These are phyloP conservation scores for Leptothorax acervorum DNA, from an alignment of 2,888 invertebrate genomes.

Conservation along the genomic window DNA sequence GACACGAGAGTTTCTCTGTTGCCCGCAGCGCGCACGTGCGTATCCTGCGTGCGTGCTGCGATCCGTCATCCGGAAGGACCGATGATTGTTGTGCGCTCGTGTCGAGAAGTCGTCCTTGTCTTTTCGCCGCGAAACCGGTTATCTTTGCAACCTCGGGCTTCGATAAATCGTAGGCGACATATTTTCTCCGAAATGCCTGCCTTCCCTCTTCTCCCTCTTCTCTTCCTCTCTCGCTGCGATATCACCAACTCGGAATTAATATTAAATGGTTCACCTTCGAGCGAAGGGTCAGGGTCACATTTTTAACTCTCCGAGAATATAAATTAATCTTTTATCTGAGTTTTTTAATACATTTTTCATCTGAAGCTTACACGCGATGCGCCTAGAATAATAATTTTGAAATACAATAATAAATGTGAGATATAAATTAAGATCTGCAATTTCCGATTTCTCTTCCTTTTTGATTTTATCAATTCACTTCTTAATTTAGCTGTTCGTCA, in stretches of 20 bases:
- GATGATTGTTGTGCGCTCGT: constrained; percentile 36
- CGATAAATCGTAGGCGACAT: constrained; percentile 46
- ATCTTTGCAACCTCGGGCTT: constrained; percentile 54
- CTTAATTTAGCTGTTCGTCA: not conserved
- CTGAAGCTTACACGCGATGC: not conserved
- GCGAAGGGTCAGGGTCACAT: constrained; percentile 4
- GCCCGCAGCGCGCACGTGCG: constrained; percentile 58
- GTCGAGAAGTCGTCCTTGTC: constrained; percentile 64
- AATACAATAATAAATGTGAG: not conserved
- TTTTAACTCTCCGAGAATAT: not conserved
- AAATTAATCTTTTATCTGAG: not conserved
- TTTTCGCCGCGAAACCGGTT: constrained; percentile 61
- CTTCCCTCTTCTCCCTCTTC: not conserved
- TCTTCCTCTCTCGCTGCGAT: not conserved
- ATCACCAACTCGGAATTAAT: constrained; percentile 12
- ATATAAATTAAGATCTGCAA: not conserved
- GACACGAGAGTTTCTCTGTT: constrained; percentile 59
- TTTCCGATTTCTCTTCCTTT: not conserved
- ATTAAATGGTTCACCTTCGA: not conserved
- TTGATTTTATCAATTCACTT: not conserved
- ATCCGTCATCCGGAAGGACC: constrained; percentile 63
- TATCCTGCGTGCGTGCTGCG: constrained; percentile 45
- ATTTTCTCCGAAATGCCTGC: constrained; percentile 42
- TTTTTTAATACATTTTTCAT: not conserved
- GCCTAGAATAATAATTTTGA: not conserved